Percentiles rank a stretch among this genome's conserved stretches.
These are phyloP conservation scores for Drosophila longiperda DNA, from an alignment of 2,888 invertebrate genomes.

Conservation along the genomic window DNA sequence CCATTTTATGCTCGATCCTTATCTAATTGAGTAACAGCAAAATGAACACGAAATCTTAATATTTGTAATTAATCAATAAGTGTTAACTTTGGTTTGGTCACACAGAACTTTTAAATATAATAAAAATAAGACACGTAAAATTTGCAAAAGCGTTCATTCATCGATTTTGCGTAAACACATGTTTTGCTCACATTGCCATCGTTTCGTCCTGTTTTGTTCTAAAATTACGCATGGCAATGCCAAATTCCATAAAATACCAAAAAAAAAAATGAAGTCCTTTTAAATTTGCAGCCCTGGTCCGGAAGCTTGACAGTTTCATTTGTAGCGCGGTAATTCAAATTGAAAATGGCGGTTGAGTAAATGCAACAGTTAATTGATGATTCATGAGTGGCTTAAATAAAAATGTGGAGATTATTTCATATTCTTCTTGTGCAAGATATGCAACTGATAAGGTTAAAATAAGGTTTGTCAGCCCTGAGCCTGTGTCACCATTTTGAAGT, in stretches of 20 bases:
- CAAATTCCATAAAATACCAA: conserved; percentile 26
- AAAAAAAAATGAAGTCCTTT: conserved; percentile 25
- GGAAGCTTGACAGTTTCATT: conserved; percentile 20
- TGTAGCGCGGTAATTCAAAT: conserved; percentile 14
- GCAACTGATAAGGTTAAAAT: background rate
- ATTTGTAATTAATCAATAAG: conserved; percentile 18
- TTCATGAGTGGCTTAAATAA: background rate
- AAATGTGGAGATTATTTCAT: background rate
- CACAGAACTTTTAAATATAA: conserved; percentile 22
- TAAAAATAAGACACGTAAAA: conserved; percentile 19
- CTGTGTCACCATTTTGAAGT: background rate
- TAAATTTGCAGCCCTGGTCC: conserved; percentile 27
- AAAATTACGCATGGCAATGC: conserved; percentile 32
- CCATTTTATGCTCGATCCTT: conserved; percentile 61
- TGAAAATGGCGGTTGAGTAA: background rate
- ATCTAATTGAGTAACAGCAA: conserved; percentile 7
- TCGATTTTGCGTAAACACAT: conserved; percentile 78
- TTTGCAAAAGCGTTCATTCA: conserved; percentile 50
- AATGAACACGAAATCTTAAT: background rate
- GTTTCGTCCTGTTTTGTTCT: conserved; percentile 34
- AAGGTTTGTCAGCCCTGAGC: background rate
- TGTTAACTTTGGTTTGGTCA: conserved; percentile 30
- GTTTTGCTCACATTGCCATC: conserved; percentile 40
- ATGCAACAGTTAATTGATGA: background rate
- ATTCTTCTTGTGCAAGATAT: background rate